Evolutionary conservation across 2,797 vertebrate species (phyloP).

Genomic region (Chaenodraco wilsoni): DNA sequence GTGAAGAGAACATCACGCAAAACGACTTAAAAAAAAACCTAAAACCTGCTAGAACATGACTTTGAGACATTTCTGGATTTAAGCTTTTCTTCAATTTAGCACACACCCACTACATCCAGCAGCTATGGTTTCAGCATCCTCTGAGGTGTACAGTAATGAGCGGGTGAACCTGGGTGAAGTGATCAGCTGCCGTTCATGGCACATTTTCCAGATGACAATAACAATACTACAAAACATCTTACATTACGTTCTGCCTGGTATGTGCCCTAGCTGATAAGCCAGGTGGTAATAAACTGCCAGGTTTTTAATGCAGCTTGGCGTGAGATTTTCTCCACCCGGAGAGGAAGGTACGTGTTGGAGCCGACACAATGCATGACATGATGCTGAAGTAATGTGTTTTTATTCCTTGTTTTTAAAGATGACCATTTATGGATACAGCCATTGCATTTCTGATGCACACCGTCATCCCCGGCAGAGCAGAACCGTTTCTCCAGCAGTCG

Average conservation of each 20-base stretch:
- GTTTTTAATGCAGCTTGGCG: slow-evolving; percentile 48
- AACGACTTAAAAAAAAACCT: slow-evolving; percentile 25
- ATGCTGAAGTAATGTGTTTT: slow-evolving; percentile 55
- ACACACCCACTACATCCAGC: slow-evolving; percentile 52
- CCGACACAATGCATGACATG: slow-evolving; percentile 41
- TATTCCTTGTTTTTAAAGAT: slow-evolving; percentile 44
- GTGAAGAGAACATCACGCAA: slow-evolving; percentile 21
- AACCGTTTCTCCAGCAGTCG: slow-evolving; percentile 29
- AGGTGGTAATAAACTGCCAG: slow-evolving; percentile 57
- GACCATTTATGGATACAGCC: slow-evolving; percentile 39
- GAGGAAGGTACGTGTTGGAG: slow-evolving; percentile 16
- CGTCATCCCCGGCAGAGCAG: slow-evolving; percentile 18
- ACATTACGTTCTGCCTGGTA: slow-evolving; percentile 61
- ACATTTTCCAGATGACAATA: slow-evolving; percentile 68
- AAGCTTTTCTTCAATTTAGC: slow-evolving; percentile 48
- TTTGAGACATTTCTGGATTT: slow-evolving; percentile 50
- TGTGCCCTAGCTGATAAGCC: slow-evolving; percentile 64
- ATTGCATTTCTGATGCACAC: slow-evolving; percentile 33
- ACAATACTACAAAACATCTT: slow-evolving; percentile 65
- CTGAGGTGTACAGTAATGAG: slow-evolving; percentile 17
- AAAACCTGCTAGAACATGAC: slow-evolving; percentile 52
- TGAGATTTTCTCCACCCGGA: slow-evolving; percentile 38
- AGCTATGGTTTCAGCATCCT: slow-evolving; percentile 51
- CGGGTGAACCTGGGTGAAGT: slow-evolving; percentile 20
- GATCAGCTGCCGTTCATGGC: slow-evolving; percentile 55